phyloP scores from a whole-genome alignment of 2,797 vertebrate species.

The Silurus aristotelis region DNA sequence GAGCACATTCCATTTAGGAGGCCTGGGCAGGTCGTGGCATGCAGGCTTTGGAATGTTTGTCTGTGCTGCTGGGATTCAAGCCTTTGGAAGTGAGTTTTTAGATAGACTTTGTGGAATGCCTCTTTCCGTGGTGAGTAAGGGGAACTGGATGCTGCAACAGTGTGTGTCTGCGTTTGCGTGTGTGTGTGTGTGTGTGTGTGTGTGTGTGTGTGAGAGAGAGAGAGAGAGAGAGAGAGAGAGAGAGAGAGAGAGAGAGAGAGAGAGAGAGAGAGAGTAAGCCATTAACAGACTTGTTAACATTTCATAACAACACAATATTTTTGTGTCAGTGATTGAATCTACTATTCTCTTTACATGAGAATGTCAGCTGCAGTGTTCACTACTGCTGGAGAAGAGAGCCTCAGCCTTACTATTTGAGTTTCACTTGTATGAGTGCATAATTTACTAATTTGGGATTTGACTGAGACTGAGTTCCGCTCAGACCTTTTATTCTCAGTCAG shows the following conservation, averaged over 20 bases:
- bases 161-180: constrained; percentile 18
- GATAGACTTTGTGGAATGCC: constrained; percentile 53
- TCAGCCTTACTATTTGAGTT: neutral
- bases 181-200: constrained; percentile 10
- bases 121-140: constrained; percentile 37
- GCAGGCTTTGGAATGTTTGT: constrained; percentile 58
- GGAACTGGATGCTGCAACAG: constrained; percentile 25
- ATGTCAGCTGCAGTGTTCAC: neutral
- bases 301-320: constrained; percentile 1
- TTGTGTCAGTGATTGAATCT: neutral
- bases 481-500: neutral
- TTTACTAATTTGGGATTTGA: neutral
- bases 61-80: constrained; percentile 57
- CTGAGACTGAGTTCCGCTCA: neutral
- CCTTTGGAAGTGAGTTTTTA: constrained; percentile 53
- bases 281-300: constrained; percentile 6
- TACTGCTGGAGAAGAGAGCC: neutral
- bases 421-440: neutral
- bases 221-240: too few species aligned
- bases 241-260: too few species aligned
- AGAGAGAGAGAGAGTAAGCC: constrained; percentile 14
- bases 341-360: neutral
- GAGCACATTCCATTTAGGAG: constrained; percentile 58
- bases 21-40: constrained; percentile 58
- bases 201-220: too few species aligned